A percentile compares a stretch with the other conserved stretches of the same genome.
phyloP scores from a whole-genome alignment of 1,140 invertebrate genomes.

The Drosophila watanabei region DNA sequence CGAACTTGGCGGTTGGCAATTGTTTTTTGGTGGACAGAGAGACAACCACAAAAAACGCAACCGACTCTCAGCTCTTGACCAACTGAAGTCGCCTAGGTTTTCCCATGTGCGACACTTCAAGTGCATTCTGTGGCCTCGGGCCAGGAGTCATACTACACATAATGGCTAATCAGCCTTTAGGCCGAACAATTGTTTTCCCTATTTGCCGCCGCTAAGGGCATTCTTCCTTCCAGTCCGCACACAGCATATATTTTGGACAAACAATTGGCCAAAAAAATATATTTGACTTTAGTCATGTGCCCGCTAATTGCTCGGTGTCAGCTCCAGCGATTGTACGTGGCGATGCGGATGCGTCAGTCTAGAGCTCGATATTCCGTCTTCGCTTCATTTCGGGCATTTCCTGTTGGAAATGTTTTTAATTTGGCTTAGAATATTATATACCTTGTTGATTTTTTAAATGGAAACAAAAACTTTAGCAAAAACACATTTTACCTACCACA shows the following conservation, averaged over 20 bases:
- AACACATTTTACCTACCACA: no score
- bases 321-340: slow-evolving; percentile 66
- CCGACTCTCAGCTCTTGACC: slow-evolving; percentile 50
- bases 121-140: slow-evolving; percentile 45
- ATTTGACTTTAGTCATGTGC: slow-evolving; percentile 57
- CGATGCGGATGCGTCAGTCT: slow-evolving; percentile 57
- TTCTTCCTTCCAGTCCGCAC: slow-evolving; percentile 44
- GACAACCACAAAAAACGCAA: slow-evolving; percentile 69
- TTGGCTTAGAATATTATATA: background rate
- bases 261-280: slow-evolving; percentile 54
- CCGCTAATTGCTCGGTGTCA: slow-evolving; percentile 70
- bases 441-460: no score
- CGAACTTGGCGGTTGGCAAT: slow-evolving; percentile 42
- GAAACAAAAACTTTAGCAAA: no score
- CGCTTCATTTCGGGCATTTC: slow-evolving; percentile 34
- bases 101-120: slow-evolving; percentile 34
- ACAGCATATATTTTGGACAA: slow-evolving; percentile 39
- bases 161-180: slow-evolving; percentile 45
- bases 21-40: slow-evolving; percentile 33
- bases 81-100: slow-evolving; percentile 51
- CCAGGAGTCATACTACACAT: slow-evolving; percentile 29
- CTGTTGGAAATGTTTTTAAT: slow-evolving; percentile 1
- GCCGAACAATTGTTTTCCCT: slow-evolving; percentile 55
- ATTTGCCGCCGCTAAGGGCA: slow-evolving; percentile 36
- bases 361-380: slow-evolving; percentile 12